Evolutionary conservation across 2,113 vertebrate genomes (phyloP), one percentile per base, ranked within the genome.

Genomic region (Corythaeola cristata): DNA sequence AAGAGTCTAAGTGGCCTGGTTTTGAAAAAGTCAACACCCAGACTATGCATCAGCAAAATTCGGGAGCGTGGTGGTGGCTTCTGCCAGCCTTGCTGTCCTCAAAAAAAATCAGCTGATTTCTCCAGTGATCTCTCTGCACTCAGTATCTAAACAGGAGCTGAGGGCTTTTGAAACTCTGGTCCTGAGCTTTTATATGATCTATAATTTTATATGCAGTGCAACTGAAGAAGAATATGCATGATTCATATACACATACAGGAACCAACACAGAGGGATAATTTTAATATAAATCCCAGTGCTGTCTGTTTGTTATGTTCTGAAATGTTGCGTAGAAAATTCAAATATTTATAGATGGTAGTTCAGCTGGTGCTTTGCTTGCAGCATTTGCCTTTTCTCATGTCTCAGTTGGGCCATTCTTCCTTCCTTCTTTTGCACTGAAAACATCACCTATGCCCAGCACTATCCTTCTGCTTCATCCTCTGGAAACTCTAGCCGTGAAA

Each of bases 351-450:
- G 91, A 39, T 59, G 64, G 59, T 32, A 88, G 78, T 92, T 97
- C 95, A 94, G 88, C 95, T 94, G 94, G 77, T 93, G 82, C 84
- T 91, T 96, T 90, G 96, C 88, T 96, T 95, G 88, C 82, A 68
- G 93, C 83, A 86, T 93, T 95, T 96, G 93, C 91, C 91, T 96
- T 96, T 85, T 82, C 90, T 83, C 71, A 39, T 91, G 74, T 93
- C 71, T 95, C 82, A 60, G 44, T 74, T 93, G 93, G 94, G 82
- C 53, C 0, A 2, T 85, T 89, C 82, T 77, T 89, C 77, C 84
- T 87, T 84, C 92, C 94, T 95, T 94, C 86, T 76, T 92, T 67
- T 56, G n/a, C 73, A 52, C 47, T 75, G 77, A 75, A 89, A 95
- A 89, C 71, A 60, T 26, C 4, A 3, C 41, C 49, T 9, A 4